Conservation (phyloP, 1,140 invertebrate species). For the Zophobas morio region DNA sequence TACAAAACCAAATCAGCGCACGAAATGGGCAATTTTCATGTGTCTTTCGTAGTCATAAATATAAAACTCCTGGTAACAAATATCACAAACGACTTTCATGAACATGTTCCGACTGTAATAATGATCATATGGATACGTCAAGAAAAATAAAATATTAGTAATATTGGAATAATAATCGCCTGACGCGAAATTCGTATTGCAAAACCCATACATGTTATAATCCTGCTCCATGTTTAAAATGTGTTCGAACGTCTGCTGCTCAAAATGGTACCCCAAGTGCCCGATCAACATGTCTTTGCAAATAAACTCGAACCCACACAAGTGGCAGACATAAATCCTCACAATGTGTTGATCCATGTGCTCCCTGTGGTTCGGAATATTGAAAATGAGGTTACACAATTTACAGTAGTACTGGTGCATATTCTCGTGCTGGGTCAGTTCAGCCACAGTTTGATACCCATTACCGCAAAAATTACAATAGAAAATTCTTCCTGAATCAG, state of each 20-base stretch:
- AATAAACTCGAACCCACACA: constrained; percentile 19
- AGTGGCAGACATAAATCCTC: constrained; percentile 18
- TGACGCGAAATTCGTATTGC: background rate
- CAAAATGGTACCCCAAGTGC: constrained; percentile 27
- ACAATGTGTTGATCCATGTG: constrained; percentile 9
- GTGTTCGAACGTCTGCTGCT: constrained; percentile 30
- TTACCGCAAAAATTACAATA: constrained; percentile 20
- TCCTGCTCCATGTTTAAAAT: constrained; percentile 35
- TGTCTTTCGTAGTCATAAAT: constrained; percentile 19
- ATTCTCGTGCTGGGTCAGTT: constrained; percentile 5
- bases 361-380: background rate
- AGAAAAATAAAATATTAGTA: constrained; percentile 31
- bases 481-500: background rate
- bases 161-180: constrained; percentile 31
- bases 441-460: background rate
- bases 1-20: background rate
- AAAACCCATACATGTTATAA: constrained; percentile 24
- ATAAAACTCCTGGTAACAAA: constrained; percentile 17
- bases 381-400: constrained; percentile 8
- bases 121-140: constrained; percentile 28
- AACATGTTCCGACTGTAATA: constrained; percentile 26
- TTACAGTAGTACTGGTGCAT: constrained; percentile 27
- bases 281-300: constrained; percentile 10
- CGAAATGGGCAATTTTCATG: constrained; percentile 5
- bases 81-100: constrained; percentile 33